Evolutionary conservation across 2,797 vertebrate genomes (phyloP), one percentile per base, ranked within the genome.

Genomic region (Trachops cirrhosus): DNA sequence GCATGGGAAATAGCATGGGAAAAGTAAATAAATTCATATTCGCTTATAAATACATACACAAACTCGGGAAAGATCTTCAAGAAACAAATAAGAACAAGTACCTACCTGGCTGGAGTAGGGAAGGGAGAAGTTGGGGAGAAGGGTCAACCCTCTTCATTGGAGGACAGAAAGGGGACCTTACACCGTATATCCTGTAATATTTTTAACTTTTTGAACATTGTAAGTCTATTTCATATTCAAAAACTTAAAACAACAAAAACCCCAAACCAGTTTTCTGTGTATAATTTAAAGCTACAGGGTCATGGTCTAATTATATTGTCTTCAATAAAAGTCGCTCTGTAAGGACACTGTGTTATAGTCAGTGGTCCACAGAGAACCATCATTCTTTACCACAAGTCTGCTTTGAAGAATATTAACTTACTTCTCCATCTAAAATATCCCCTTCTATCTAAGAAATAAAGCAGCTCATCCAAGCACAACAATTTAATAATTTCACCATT

Each of bases 401-500:
- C 85, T 93, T 73, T 54, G 11, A 86, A 21, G 41, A 92, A 37
- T 64, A 71, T 71, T 78, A 54, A 86, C 77, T 80, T 74, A 39
- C 59, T 95, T 97, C 88, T 97, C 46, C 50, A 87, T 75, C 52
- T 82, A 91, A 95, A 97, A 86, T 75, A 73, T 71, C 50, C 78
- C 62, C 48, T 96, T 95, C 46, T 54, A 77, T 67, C 75, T 50
- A 70, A 10, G 57, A 95, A 96, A 85, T 95, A 94, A 96, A 91
- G 68, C 39, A 16, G 79, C 67, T 90, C 92, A 95, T 89, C 46
- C 48, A 96, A 93, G 85, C 52, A 91, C 74, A 96, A 95, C 86
- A 92, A 62, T 89, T 94, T 80, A 87, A 52, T 77, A 86, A 88
- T 94, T 94, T 95, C 62, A 86, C 73, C 77, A 94, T 90, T 91